A percentile compares a stretch with the other conserved stretches of the same genome.
Conservation (phyloP, 2,888 invertebrate genomes). For the Lapara coniferarum region DNA sequence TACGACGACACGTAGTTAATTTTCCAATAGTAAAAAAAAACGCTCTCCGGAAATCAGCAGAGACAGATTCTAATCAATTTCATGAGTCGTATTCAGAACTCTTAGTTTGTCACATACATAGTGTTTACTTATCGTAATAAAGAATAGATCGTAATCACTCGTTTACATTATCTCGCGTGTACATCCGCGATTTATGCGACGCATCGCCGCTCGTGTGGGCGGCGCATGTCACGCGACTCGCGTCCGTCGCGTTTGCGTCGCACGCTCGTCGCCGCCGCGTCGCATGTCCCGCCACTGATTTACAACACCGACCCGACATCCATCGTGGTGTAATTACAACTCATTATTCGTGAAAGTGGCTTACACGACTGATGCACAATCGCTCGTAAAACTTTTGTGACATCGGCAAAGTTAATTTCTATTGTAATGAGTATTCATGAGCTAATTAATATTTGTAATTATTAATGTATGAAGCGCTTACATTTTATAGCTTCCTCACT, state of each 20-base stretch:
- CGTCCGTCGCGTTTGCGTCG: neutral
- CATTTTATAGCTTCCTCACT: too few relatives aligned
- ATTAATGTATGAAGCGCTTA: too few relatives aligned
- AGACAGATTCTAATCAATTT: too few relatives aligned
- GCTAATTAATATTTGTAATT: too few relatives aligned
- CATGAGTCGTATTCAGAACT: too few relatives aligned
- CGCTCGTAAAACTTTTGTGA: slow-evolving; percentile 10
- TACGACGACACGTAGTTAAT: too few relatives aligned
- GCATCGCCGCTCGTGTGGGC: neutral
- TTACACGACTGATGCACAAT: neutral
- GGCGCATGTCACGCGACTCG: neutral
- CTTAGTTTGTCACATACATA: too few relatives aligned
- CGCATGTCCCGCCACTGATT: slow-evolving; percentile 18
- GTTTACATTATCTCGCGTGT: slow-evolving; percentile 20
- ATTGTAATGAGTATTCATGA: neutral
- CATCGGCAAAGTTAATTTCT: neutral
- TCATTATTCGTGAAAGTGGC: slow-evolving; percentile 3
- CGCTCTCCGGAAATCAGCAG: too few relatives aligned
- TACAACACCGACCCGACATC: slow-evolving; percentile 17
- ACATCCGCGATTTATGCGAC: slow-evolving; percentile 14
- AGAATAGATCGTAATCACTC: slow-evolving; percentile 2
- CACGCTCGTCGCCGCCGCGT: slow-evolving; percentile 4
- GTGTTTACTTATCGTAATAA: neutral
- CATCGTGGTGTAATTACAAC: slow-evolving; percentile 11
- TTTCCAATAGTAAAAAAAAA: too few relatives aligned